A percentile compares a stretch with the other conserved stretches of the same genome.
phyloP scores from a whole-genome alignment of 2,113 vertebrate species.

The Mesembrinibis cayennensis region DNA sequence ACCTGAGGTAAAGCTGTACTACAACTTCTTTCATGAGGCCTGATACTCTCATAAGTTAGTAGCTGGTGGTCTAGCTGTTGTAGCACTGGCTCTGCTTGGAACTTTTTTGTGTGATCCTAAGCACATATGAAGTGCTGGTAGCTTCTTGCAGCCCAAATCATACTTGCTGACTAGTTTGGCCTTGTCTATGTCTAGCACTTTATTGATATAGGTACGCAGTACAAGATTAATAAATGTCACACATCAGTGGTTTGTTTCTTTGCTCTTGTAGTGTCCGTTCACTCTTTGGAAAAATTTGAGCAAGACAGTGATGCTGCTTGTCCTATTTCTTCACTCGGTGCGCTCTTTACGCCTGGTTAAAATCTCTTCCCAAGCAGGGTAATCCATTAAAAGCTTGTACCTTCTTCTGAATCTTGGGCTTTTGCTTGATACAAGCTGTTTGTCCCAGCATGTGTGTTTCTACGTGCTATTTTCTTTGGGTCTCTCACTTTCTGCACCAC shows the following conservation, averaged over 20 bases:
- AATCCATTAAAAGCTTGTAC: neutral
- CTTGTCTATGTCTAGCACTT: neutral
- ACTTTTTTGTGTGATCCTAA: neutral
- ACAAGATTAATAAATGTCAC: neutral
- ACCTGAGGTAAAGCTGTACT: neutral
- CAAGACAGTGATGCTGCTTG: neutral
- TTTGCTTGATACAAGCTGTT: neutral
- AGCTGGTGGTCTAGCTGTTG: neutral
- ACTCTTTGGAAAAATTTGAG: neutral
- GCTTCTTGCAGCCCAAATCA: neutral
- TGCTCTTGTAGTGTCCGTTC: neutral
- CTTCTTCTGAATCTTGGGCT: neutral
- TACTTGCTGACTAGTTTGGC: neutral
- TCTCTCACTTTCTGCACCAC: neutral
- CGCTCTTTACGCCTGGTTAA: neutral
- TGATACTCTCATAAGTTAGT: fast-evolving
- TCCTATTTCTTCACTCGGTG: neutral
- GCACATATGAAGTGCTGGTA: neutral
- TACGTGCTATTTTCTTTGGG: neutral
- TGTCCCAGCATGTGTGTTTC: neutral
- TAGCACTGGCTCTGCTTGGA: neutral
- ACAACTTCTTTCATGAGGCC: neutral
- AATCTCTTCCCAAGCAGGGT: neutral
- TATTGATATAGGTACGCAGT: neutral
- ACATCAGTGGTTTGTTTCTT: neutral